Conservation (phyloP, 2,888 invertebrate genomes). For the Seladonia tumulorum region DNA sequence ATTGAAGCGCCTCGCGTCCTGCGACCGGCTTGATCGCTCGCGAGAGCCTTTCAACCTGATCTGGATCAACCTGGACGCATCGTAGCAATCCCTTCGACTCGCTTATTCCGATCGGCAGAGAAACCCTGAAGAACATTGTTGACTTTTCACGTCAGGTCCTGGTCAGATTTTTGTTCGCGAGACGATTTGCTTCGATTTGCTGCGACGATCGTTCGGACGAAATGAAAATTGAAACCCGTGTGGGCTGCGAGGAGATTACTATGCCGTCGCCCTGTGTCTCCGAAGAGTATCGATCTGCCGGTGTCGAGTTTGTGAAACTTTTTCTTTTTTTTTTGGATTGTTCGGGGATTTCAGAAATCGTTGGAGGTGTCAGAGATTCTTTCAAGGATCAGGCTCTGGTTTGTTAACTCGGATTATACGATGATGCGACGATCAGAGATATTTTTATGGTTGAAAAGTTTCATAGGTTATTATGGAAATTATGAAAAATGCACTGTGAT, state of each 20-base stretch:
- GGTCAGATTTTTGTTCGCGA: neutral
- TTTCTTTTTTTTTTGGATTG: neutral
- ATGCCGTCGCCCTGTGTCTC: neutral
- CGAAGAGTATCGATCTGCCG: neutral
- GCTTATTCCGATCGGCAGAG: neutral
- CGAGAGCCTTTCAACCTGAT: slow-evolving; percentile 1
- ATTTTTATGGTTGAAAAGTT: too few relatives aligned
- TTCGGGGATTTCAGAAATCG: neutral
- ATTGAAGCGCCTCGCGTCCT: slow-evolving; percentile 7
- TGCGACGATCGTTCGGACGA: neutral
- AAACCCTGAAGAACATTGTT: neutral
- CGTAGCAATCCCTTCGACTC: neutral
- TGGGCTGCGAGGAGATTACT: neutral
- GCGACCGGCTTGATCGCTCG: neutral
- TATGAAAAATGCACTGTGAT: too few relatives aligned
- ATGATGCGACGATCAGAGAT: too few relatives aligned
- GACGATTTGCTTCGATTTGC: neutral
- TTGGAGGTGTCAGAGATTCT: neutral
- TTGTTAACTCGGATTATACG: neutral
- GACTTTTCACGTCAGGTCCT: neutral
- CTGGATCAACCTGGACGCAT: neutral
- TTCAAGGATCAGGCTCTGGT: neutral
- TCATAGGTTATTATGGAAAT: too few relatives aligned
- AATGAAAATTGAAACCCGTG: neutral
- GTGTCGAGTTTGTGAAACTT: neutral